Percentiles rank a stretch among this genome's conserved stretches.
Evolutionary conservation across 2,113 vertebrate species (phyloP).

Genomic region (Acrocephalus arundinaceus): DNA sequence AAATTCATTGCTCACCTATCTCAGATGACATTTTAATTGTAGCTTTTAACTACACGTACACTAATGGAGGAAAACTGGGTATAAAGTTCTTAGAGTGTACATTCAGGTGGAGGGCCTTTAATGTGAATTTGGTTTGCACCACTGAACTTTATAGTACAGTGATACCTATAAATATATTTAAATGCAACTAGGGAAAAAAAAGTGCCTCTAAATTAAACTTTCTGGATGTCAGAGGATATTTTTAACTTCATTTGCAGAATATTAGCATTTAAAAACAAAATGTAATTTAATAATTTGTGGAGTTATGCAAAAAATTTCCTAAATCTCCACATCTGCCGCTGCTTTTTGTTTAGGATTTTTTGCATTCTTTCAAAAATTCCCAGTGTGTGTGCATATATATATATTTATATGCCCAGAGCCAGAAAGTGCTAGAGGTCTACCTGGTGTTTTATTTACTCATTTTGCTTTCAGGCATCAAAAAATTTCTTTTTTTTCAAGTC

Average conservation of each 20-base stretch:
- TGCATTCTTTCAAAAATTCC: not conserved
- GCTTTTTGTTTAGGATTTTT: not conserved
- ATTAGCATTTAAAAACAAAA: not conserved
- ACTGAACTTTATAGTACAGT: not conserved
- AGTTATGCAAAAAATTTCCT: not conserved
- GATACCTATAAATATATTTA: not conserved
- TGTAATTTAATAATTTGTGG: not conserved
- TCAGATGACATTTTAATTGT: constrained; percentile 47
- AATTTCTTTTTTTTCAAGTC: not conserved
- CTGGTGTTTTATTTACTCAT: not conserved
- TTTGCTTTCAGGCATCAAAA: not conserved
- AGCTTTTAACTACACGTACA: not conserved
- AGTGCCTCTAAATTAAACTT: not conserved
- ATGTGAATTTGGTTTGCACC: not conserved
- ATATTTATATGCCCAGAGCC: not conserved
- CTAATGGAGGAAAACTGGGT: not conserved
- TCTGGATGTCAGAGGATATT: not conserved
- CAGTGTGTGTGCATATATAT: no score
- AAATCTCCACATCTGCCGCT: not conserved
- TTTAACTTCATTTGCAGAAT: not conserved
- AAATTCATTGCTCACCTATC: constrained; percentile 39
- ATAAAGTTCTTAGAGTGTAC: not conserved
- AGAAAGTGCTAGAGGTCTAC: not conserved
- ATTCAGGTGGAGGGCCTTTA: not conserved
- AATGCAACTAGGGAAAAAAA: not conserved